Evolutionary conservation across 2,797 vertebrate species (phyloP).

Genomic region (Dallia pectoralis): DNA sequence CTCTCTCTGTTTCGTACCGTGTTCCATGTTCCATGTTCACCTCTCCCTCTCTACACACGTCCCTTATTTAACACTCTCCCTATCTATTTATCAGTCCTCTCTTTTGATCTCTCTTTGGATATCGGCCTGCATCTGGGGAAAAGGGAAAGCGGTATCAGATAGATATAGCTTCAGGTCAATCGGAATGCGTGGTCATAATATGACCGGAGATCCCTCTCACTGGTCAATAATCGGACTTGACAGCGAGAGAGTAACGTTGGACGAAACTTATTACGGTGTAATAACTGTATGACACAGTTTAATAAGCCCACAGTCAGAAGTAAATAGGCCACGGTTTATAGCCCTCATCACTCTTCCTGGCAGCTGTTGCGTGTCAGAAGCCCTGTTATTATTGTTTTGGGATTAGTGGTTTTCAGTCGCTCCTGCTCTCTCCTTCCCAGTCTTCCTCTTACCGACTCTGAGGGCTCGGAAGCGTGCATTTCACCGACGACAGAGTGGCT

Average conservation of each 20-base stretch:
- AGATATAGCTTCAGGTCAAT: too few relatives aligned
- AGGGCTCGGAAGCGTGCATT: not conserved
- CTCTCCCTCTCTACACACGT: not conserved
- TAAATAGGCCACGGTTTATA: not conserved
- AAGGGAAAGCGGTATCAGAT: too few relatives aligned
- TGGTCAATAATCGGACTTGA: slow-evolving; percentile 55
- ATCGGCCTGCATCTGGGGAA: not conserved
- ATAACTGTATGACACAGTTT: not conserved
- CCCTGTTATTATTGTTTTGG: slow-evolving; percentile 5
- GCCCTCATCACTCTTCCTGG: not conserved
- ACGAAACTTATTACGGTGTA: slow-evolving; percentile 31
- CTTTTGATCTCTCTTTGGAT: not conserved
- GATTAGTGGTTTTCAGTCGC: slow-evolving; percentile 3
- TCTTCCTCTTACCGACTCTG: not conserved
- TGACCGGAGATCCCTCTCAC: slow-evolving; percentile 49
- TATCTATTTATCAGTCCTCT: not conserved
- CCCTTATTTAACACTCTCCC: not conserved
- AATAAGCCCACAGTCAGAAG: not conserved
- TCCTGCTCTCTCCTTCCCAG: not conserved
- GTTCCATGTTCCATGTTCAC: not conserved
- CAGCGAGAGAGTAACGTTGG: slow-evolving; percentile 27
- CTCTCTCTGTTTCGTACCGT: not conserved
- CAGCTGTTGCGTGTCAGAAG: slow-evolving; percentile 1
- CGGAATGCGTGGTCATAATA: slow-evolving; percentile 7
- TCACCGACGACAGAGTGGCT: slow-evolving; percentile 8